phyloP scores from a whole-genome alignment of 2,888 invertebrate genomes.

The Agrochola lota region DNA sequence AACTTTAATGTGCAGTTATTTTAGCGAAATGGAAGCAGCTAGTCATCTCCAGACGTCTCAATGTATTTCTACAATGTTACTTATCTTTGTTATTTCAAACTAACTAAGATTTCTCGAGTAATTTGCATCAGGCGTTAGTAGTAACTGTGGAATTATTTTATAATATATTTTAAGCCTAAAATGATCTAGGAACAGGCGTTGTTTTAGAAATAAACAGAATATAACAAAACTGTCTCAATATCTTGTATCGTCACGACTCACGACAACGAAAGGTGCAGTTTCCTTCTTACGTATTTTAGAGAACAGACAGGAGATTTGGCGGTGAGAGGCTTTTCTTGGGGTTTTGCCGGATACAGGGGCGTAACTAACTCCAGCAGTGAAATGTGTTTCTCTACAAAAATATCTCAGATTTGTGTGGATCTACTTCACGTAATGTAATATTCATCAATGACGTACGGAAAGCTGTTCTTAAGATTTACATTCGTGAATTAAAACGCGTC shows the following conservation, averaged over 20 bases:
- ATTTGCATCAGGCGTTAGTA: constrained; percentile 33
- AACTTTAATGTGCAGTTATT: constrained; percentile 68
- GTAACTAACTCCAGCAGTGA: constrained; percentile 84
- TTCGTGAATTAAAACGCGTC: constrained; percentile 59
- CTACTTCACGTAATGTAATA: constrained; percentile 68
- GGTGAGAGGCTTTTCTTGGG: constrained; percentile 76
- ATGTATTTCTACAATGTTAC: constrained; percentile 37
- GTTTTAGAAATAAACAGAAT: not conserved
- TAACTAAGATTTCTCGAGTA: constrained; percentile 35
- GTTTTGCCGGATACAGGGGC: constrained; percentile 77
- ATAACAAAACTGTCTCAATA: constrained; percentile 11
- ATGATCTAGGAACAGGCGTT: not conserved
- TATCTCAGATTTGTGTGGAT: constrained; percentile 78
- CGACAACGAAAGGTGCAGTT: constrained; percentile 49
- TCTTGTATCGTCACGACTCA: constrained; percentile 29
- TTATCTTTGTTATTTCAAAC: constrained; percentile 59
- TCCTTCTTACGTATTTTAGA: constrained; percentile 75
- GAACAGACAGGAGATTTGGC: constrained; percentile 80
- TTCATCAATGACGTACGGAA: constrained; percentile 55
- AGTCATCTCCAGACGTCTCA: constrained; percentile 46
- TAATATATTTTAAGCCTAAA: constrained; percentile 1
- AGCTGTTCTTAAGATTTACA: constrained; percentile 44
- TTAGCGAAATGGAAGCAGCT: constrained; percentile 45
- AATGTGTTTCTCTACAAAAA: constrained; percentile 83
- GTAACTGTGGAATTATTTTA: constrained; percentile 5